A percentile compares a stretch with the other conserved stretches of the same genome.
Conservation (phyloP, 2,113 vertebrate species). For the Paralichthys olivaceus region DNA sequence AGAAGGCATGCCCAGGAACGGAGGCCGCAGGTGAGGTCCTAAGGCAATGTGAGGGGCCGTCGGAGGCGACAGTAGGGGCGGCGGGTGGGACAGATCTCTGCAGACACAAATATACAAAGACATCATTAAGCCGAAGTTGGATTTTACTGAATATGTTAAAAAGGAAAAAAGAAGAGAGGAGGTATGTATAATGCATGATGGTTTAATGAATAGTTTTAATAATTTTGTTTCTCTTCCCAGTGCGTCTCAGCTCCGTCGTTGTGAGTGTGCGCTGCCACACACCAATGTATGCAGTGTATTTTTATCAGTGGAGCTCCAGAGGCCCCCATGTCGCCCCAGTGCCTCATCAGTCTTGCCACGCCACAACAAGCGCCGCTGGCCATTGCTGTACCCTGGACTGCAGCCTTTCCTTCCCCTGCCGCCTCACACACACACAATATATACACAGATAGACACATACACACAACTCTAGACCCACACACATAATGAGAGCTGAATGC, state of each 20-base stretch:
- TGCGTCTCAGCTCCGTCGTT: slow-evolving; percentile 9
- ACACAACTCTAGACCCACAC: slow-evolving; percentile 59
- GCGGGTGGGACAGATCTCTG: slow-evolving; percentile 94
- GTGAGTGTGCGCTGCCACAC: slow-evolving; percentile 15
- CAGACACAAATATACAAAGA: slow-evolving; percentile 44
- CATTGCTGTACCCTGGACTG: slow-evolving; percentile 81
- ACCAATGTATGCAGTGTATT: slow-evolving; percentile 71
- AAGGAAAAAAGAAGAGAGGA: not conserved
- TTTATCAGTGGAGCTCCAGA: slow-evolving; percentile 78
- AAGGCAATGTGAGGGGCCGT: slow-evolving; percentile 93
- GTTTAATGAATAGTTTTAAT: slow-evolving; percentile 4
- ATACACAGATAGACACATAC: slow-evolving; percentile 36
- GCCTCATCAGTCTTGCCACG: slow-evolving; percentile 85
- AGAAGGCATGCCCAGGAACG: slow-evolving; percentile 93
- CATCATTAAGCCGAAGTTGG: not conserved
- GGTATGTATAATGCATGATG: not conserved
- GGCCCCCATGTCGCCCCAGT: slow-evolving; percentile 73
- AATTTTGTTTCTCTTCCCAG: not conserved
- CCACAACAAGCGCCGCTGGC: slow-evolving; percentile 77
- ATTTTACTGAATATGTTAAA: not conserved
- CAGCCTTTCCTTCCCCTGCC: slow-evolving; percentile 69
- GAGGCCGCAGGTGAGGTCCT: slow-evolving; percentile 94
- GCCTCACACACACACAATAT: not conserved
- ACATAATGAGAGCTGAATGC: slow-evolving; percentile 85
- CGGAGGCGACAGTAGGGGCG: slow-evolving; percentile 92